A percentile compares a stretch with the other conserved stretches of the same genome.
Evolutionary conservation across 2,888 invertebrate species (phyloP).

Genomic region (Coremacera marginata): DNA sequence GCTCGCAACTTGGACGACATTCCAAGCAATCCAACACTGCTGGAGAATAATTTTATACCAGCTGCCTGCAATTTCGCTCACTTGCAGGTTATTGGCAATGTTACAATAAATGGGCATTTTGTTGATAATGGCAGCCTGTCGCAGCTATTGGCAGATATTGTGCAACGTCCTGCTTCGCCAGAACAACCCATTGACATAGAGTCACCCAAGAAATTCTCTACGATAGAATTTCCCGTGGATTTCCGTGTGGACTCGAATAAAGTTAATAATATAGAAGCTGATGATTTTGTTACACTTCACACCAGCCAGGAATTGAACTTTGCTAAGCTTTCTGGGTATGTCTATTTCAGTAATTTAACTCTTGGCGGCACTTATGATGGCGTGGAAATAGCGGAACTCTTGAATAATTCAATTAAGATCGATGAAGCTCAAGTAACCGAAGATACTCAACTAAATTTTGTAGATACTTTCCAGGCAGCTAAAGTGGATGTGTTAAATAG

Average conservation of each 20-base stretch:
- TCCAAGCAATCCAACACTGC: conserved; percentile 70
- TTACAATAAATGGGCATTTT: conserved; percentile 67
- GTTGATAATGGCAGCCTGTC: conserved; percentile 68
- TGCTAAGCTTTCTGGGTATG: conserved; percentile 65
- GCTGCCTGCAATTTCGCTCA: conserved; percentile 70
- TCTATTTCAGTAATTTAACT: conserved; percentile 69
- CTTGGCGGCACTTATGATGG: conserved; percentile 70
- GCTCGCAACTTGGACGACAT: conserved; percentile 69
- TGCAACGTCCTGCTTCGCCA: conserved; percentile 67
- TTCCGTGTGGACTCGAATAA: conserved; percentile 66
- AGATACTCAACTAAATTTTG: conserved; percentile 65
- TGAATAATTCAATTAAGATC: conserved; percentile 67
- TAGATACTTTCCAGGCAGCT: conserved; percentile 50
- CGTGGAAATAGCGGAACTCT: conserved; percentile 68
- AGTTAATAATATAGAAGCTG: conserved; percentile 69
- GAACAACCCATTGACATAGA: conserved; percentile 63
- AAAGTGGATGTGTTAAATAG: conserved; percentile 60
- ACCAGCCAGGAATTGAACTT: conserved; percentile 70
- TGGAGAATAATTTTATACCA: conserved; percentile 63
- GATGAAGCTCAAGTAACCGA: conserved; percentile 61
- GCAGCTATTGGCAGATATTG: conserved; percentile 69
- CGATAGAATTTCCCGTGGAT: conserved; percentile 66
- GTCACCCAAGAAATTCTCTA: conserved; percentile 70
- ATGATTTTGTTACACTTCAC: conserved; percentile 70
- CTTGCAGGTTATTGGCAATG: conserved; percentile 71